Base-by-base conservation (phyloP, 1,140 invertebrate genomes). In the Scaptodrosophila lebanonensis region DNA sequence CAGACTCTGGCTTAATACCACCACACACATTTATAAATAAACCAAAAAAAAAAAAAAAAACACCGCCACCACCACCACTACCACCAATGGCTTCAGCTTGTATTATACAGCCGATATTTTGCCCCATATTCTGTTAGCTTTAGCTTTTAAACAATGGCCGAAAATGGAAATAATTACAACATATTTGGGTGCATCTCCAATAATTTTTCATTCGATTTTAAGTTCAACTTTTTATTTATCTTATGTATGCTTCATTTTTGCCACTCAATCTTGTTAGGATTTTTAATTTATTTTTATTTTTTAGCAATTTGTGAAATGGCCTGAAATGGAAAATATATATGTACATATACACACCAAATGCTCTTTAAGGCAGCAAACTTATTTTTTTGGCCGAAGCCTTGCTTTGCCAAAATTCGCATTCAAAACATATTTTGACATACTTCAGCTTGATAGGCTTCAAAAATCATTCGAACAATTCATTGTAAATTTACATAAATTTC, bases 141-240 rank as follows among this genome's bases (percentile, higher is more conserved):
- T 59, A 67, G 57, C 65, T 82, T 70, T n/a, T 49, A 70, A 39
- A 17, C 20, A 63, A 48, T 29, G 60, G 38, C 59, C 48, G 59
- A 77, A 76, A 84, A 83, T 86, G 84, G 84, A 86, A 86, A 86
- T 86, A 86, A 83, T 86, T 86, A 86, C 84, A 86, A 84, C 82
- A 86, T 71, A 71, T 72, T 77, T 86, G 84, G 84, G 84, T 60
- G 77, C 84, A 83, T 86, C 84, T 86, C 84, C 60, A 40, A 85
- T 53, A 86, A 83, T 84, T 86, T 85, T 86, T 85, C 71, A 82
- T 69, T 73, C 75, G 65, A 75, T 82, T 82, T 61, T 82, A 0
- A 40, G 52, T 83, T 83, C 9, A 1, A 12, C n/a, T 62, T 83
- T 75, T 83, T 20, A 45, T 48, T 76, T 83, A 4, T 35, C 29